Evolutionary conservation across 1,140 invertebrate species (phyloP).

Genomic region (Pygmarrhopalites habei): DNA sequence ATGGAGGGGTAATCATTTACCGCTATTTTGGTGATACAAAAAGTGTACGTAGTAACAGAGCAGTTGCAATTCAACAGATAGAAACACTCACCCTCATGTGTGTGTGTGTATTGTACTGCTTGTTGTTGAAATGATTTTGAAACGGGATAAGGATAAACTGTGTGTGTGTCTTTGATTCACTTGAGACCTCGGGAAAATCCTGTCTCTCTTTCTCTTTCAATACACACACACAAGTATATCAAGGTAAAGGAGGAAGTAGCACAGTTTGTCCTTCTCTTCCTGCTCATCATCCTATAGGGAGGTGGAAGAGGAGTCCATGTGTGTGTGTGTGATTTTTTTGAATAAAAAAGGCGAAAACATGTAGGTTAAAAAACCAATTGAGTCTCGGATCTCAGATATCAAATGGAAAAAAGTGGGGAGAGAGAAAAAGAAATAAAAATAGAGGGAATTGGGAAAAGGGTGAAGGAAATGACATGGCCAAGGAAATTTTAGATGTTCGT

Average conservation of each 20-base stretch:
- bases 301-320: neutral
- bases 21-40: slow-evolving; percentile 16
- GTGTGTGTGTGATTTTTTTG: neutral
- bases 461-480: slow-evolving; percentile 2
- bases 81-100: neutral
- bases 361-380: slow-evolving; percentile 6
- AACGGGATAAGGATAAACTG: too few species aligned
- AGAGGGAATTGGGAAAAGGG: neutral
- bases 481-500: too few species aligned
- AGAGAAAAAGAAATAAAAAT: neutral
- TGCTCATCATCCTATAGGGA: too few species aligned
- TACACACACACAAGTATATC: too few species aligned
- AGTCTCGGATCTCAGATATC: slow-evolving; percentile 1
- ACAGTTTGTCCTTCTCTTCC: too few species aligned
- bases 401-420: neutral
- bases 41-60: too few species aligned
- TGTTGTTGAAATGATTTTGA: too few species aligned
- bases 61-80: too few species aligned
- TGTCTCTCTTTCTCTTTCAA: too few species aligned
- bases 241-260: too few species aligned
- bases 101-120: too few species aligned
- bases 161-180: slow-evolving; percentile 2
- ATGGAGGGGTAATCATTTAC: slow-evolving; percentile 29
- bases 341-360: slow-evolving; percentile 6
- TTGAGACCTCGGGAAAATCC: neutral